phyloP scores from a whole-genome alignment of 2,113 vertebrate genomes.

The Mesoclemmys tuberculata region DNA sequence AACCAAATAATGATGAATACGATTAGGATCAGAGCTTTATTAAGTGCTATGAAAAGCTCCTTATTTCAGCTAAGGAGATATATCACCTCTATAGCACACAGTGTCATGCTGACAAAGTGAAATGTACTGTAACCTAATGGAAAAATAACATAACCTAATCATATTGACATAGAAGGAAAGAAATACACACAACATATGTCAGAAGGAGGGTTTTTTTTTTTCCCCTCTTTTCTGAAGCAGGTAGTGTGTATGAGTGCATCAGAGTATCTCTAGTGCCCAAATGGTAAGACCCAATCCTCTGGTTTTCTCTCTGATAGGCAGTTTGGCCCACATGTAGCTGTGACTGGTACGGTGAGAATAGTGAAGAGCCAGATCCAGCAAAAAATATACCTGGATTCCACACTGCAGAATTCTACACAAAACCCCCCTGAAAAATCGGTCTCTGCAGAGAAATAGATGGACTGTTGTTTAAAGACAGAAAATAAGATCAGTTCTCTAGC shows the following conservation, averaged over 20 bases:
- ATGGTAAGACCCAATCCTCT: neutral
- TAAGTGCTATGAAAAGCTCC: conserved; percentile 53
- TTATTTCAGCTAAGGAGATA: conserved; percentile 56
- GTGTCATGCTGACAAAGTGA: conserved; percentile 50
- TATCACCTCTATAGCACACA: conserved; percentile 35
- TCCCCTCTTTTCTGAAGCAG: conserved; percentile 11
- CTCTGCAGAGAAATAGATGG: neutral
- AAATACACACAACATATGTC: neutral
- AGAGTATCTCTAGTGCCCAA: neutral
- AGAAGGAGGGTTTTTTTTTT: neutral
- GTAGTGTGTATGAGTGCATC: conserved; percentile 12
- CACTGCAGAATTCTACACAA: neutral
- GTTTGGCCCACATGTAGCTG: neutral
- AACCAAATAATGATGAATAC: conserved; percentile 40
- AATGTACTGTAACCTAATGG: conserved; percentile 44
- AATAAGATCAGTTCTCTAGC: neutral
- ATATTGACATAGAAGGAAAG: neutral
- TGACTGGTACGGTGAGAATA: neutral
- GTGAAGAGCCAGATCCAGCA: neutral
- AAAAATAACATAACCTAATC: conserved; percentile 36
- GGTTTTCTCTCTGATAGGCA: neutral
- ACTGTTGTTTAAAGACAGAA: conserved; percentile 16
- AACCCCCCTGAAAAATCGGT: neutral
- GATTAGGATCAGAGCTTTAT: conserved; percentile 59
- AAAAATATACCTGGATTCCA: neutral